Base-by-base conservation (phyloP, 1,140 invertebrate genomes). In the Drosophila saltans region DNA sequence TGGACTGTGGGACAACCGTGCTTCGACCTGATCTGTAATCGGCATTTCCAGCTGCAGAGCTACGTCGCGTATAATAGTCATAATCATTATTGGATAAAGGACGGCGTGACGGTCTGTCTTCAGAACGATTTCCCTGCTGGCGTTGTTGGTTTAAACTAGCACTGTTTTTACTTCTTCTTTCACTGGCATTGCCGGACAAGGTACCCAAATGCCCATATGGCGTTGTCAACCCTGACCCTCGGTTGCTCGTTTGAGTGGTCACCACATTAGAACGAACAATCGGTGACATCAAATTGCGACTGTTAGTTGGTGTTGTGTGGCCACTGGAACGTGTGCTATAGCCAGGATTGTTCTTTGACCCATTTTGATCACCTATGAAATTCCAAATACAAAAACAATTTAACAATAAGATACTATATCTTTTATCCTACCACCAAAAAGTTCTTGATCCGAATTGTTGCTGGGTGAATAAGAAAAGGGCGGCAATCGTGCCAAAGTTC, bases 381-480 rank as follows among this genome's bases (percentile, higher is more conserved):
- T 0, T 6, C 3, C 21, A 26, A 55, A 4, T 0, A 21, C 0
- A 55, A 8, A 2, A 28, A 28, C 7, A 33, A 16, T 24, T 52
- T 16, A 3, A 16, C 28, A 57, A 7, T 8, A 1, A 11, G n/a
- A 6, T 16, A 2, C 28, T 10, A 58, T n/a, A n/a, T 8, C 3
- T n/a, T 33, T 21, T 3, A 11, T 21, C 57, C 33, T 24, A 59
- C 57, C 33, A 16, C 3, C 8, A 10, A 16, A 10, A 24, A 24
- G 4, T 39, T 59, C 57, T 5, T 59, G 33, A 2, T 59, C 33
- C 7, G 57, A 39, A 40, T 39, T 59, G 57, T 39, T 59, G 9
- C n/a, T 24, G 0, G 57, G 24, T 40, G 33, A 9, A 24, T 59
- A 24, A 33, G 9, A 2, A 24, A 39, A 59, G 8, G 33, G 57